Evolutionary conservation across 2,888 invertebrate genomes (phyloP), one percentile per base, ranked within the genome.

Genomic region (Dusona sp.): DNA sequence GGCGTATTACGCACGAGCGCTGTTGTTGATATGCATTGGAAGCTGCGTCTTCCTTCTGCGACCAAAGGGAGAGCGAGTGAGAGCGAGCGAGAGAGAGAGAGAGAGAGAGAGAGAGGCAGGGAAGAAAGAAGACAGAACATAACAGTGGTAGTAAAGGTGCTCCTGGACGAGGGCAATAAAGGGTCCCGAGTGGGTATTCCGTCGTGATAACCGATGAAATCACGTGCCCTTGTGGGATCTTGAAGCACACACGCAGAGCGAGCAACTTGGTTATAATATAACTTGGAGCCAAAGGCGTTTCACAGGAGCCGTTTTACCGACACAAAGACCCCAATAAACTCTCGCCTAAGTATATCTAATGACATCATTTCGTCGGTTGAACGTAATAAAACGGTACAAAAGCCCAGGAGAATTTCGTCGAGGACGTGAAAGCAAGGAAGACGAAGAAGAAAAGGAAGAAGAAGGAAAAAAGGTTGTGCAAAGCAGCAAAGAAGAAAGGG

Each of bases 261-360:
- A 75, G 38, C 57, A 68, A n/a, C 38, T 25, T n/a, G 73, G 64
- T 72, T 81, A 82, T 57, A 68, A 82, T 75, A 75, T 29, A 74
- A 82, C 51, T 65, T 42, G 29, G n/a, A 61, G 80, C 73, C 77
- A 29, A 64, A 68, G 68, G 88, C 88, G 86, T 90, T 91, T 89
- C 88, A 91, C 91, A 85, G 89, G 87, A 91, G 90, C 89, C 87
- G 89, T 89, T 88, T 84, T 87, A 83, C 86, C 75, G 90, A 88
- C 90, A 90, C 91, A 92, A 92, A 88, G 90, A 90, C 83, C 88
- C 79, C 90, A 87, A 93, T 92, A 92, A 93, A 93, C 88, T 91
- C 88, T 87, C 88, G 85, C 90, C 91, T 92, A 92, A 93, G 92
- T 92, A 92, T 92, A 91, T 91, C 92, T 93, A 93, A 93, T 93